Evolutionary conservation across 2,888 invertebrate species (phyloP).

Genomic region (Parnassius apollo): DNA sequence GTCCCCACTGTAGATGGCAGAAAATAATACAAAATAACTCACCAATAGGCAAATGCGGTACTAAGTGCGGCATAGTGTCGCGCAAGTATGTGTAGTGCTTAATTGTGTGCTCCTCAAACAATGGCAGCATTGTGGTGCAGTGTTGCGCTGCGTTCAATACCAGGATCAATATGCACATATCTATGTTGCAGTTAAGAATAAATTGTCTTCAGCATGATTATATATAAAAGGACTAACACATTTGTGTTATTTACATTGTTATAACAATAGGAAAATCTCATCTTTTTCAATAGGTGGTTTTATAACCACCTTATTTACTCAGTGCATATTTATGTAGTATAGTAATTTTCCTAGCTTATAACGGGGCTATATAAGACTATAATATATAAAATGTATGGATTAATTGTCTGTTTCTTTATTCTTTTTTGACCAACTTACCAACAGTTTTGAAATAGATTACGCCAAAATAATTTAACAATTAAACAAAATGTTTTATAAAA

Average conservation of each 20-base stretch:
- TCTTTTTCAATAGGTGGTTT: too few relatives aligned
- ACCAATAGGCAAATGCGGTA: constrained; percentile 86
- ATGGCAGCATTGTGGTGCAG: constrained; percentile 93
- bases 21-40: constrained; percentile 14
- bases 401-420: too few relatives aligned
- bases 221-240: background rate
- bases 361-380: too few relatives aligned
- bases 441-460: too few relatives aligned
- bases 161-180: constrained; percentile 94
- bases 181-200: constrained; percentile 49
- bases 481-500: constrained; percentile 32
- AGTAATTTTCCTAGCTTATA: too few relatives aligned
- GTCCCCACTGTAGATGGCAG: too few relatives aligned
- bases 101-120: constrained; percentile 95
- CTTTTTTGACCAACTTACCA: too few relatives aligned
- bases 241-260: background rate
- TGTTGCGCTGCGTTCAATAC: constrained; percentile 96
- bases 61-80: constrained; percentile 95
- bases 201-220: too few relatives aligned
- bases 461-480: background rate
- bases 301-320: too few relatives aligned
- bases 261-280: too few relatives aligned
- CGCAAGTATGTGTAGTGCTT: constrained; percentile 96
- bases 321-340: too few relatives aligned
- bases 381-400: too few relatives aligned